Evolutionary conservation across 2,797 vertebrate genomes (phyloP), one percentile per base, ranked within the genome.

Genomic region (Aratinga solstitialis): DNA sequence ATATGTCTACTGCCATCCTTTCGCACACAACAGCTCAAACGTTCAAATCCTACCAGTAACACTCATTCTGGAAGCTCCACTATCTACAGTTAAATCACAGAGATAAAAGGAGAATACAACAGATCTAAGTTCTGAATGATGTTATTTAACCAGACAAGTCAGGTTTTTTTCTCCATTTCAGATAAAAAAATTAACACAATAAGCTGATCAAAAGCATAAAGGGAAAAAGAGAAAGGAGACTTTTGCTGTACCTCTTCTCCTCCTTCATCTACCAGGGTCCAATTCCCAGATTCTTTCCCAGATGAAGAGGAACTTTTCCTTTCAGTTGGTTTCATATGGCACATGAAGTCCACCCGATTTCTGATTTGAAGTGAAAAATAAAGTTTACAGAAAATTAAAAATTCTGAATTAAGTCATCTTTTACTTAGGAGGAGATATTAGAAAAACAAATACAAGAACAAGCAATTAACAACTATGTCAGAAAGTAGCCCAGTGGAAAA

Each of bases 221-320:
- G 12, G 2, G 1, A 47, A 66, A 58, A 61, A 32, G 23, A 40
- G 17, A 32, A 48, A 26, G 0, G 10, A 27, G 8, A 36, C 1
- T n/a, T 62, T 34, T 29, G 9, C 30, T 26, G 78, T 96, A 99
- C 99, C 98, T 99, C 99, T 96, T 99, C 99, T 96, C 99, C 99
- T 45, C 98, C 99, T 97, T 99, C 99, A 91, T 99, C 99, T 32
- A 99, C 99, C 27, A 99, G 97, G 13, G 99, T 99, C 99, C 99
- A 99, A 94, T 99, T 99, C 21, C 99, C 99, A 68, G 99, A 99
- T 17, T 98, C 98, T 19, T 98, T 98, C 58, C 97, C 99, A 32
- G 98, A 98, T 2, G 96, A 97, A 54, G 97, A 96, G 24, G 98
- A 95, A 18, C 95, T 97, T 94, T 96, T 98, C 97, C 98, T 97